Conservation (phyloP, 2,113 vertebrate species). For the Urocolius indicus region DNA sequence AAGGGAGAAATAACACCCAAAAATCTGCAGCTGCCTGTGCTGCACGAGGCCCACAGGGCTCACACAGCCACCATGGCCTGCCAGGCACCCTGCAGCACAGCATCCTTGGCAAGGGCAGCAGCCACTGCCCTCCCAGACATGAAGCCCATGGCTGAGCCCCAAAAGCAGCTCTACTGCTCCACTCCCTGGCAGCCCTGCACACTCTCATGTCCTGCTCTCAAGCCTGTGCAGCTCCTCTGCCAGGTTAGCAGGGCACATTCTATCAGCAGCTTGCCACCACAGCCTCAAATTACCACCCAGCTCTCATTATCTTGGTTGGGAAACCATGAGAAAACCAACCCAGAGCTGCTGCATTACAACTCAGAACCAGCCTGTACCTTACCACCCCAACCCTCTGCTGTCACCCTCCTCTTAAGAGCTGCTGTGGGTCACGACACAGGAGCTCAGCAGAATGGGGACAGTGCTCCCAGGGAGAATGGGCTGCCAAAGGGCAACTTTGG, state of each 20-base stretch:
- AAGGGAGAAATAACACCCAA: background rate
- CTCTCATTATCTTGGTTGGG: background rate
- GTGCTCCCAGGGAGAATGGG: fast-evolving
- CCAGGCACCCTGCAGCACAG: background rate
- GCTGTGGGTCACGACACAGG: fast-evolving
- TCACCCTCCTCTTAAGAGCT: fast-evolving
- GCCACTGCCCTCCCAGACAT: background rate
- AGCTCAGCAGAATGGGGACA: fast-evolving
- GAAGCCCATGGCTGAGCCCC: background rate
- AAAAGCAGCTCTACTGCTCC: background rate
- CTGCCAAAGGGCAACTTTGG: fast-evolving
- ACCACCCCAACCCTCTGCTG: fast-evolving
- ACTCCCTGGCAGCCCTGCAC: fast-evolving
- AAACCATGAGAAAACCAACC: background rate
- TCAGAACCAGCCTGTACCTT: background rate
- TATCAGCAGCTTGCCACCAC: background rate
- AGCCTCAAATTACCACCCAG: background rate
- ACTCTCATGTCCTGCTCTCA: background rate
- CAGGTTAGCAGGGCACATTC: background rate
- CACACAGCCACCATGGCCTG: too few species aligned
- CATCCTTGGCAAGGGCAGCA: background rate
- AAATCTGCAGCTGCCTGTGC: background rate
- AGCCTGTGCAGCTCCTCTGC: background rate
- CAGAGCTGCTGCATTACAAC: fast-evolving
- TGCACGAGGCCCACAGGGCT: background rate